phyloP scores from a whole-genome alignment of 2,797 vertebrate species.

The Lates japonicus region DNA sequence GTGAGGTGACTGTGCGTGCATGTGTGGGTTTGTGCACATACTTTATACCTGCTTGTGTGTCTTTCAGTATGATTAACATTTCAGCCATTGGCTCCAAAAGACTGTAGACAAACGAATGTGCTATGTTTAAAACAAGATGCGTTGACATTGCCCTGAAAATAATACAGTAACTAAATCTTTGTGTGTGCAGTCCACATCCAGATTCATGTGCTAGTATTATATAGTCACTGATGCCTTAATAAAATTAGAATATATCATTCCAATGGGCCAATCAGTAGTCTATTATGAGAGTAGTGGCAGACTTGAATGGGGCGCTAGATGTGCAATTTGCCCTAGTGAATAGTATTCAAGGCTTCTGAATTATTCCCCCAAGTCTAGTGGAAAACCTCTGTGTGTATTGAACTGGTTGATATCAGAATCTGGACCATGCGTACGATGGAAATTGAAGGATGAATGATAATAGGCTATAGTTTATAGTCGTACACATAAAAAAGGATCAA shows the following conservation, averaged over 20 bases:
- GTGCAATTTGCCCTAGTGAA: constrained; percentile 66
- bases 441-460: constrained; percentile 51
- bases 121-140: constrained; percentile 30
- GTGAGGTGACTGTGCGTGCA: constrained; percentile 31
- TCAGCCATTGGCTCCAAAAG: constrained; percentile 22
- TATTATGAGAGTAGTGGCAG: constrained; percentile 61
- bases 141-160: constrained; percentile 15
- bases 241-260: constrained; percentile 70
- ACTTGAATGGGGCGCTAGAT: constrained; percentile 62
- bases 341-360: constrained; percentile 62
- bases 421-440: constrained; percentile 27
- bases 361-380: constrained; percentile 60
- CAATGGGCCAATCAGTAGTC: constrained; percentile 64
- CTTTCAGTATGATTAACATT: constrained; percentile 52
- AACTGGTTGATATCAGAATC: constrained; percentile 43
- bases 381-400: constrained; percentile 38
- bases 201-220: constrained; percentile 27
- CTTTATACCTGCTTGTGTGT: constrained; percentile 36
- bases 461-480: constrained; percentile 30
- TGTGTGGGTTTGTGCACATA: constrained; percentile 17
- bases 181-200: constrained; percentile 32
- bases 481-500: constrained; percentile 34
- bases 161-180: constrained; percentile 1
- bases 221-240: constrained; percentile 53
- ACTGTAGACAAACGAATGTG: constrained; percentile 19